phyloP scores from a whole-genome alignment of 2,797 vertebrate genomes.

The Cossypha niveicapilla region DNA sequence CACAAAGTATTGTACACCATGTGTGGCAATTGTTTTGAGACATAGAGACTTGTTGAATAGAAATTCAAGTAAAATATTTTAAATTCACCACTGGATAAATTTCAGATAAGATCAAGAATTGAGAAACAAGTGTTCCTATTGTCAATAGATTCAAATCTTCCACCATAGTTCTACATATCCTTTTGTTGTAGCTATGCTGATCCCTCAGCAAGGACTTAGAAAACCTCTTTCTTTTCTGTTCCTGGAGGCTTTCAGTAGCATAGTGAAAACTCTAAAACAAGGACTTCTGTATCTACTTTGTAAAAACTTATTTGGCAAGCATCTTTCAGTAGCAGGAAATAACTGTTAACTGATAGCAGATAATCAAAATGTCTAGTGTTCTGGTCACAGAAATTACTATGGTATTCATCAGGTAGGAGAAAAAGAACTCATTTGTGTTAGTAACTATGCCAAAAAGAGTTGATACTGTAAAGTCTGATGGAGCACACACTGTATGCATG shows the following conservation, averaged over 20 bases:
- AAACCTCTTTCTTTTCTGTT: neutral
- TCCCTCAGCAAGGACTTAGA: neutral
- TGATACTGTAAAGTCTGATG: conserved; percentile 40
- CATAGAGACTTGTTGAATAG: neutral
- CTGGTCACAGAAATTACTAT: conserved; percentile 40
- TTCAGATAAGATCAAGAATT: neutral
- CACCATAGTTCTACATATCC: neutral
- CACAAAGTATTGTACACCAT: neutral
- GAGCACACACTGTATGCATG: neutral
- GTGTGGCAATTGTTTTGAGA: neutral
- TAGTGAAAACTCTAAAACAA: neutral
- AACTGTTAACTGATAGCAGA: conserved; percentile 35
- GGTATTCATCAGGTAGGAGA: conserved; percentile 72
- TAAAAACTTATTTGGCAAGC: conserved; percentile 22
- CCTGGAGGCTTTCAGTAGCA: neutral
- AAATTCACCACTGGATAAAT: neutral
- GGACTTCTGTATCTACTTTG: conserved; percentile 6
- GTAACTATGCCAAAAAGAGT: conserved; percentile 22
- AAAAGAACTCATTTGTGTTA: conserved; percentile 45
- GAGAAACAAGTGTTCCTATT: neutral
- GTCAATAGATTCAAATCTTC: neutral
- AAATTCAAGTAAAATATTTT: neutral
- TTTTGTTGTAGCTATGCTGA: neutral
- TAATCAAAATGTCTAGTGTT: conserved; percentile 35
- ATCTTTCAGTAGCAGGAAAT: conserved; percentile 53